Conservation (phyloP, 2,888 invertebrate species). For the Sympetrum striolatum region DNA sequence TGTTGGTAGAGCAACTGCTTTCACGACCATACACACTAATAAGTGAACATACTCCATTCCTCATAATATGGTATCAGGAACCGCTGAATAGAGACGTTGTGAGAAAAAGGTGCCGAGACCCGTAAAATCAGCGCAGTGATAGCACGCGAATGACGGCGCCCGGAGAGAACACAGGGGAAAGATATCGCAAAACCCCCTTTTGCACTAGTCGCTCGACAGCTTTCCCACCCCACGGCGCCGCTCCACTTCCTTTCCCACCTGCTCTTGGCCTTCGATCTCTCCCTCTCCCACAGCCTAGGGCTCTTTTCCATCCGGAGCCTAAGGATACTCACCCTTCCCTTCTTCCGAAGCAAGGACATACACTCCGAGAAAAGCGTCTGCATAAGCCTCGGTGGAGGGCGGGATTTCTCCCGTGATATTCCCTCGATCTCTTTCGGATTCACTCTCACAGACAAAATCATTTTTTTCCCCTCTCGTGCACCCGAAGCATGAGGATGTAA, state of each 20-base stretch:
- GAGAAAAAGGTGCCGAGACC: no score
- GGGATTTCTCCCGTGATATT: no score
- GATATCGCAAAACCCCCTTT: not conserved
- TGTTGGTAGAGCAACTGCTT: no score
- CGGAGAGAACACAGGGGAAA: not conserved
- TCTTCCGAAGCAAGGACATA: not conserved
- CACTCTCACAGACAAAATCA: no score
- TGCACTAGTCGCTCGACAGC: not conserved
- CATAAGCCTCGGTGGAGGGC: no score
- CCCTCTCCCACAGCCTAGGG: not conserved
- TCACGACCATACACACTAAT: no score
- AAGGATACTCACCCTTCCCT: not conserved
- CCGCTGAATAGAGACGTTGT: no score
- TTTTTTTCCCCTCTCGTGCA: not conserved
- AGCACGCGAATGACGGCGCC: no score
- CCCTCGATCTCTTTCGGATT: not conserved
- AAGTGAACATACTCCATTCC: no score
- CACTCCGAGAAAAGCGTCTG: not conserved
- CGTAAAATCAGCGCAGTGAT: no score
- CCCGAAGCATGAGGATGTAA: not conserved
- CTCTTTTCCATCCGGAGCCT: constrained; percentile 31
- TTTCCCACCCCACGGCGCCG: not conserved
- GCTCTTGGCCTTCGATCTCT: constrained; percentile 28
- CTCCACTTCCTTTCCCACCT: constrained; percentile 38
- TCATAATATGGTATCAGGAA: no score